Base-by-base conservation (phyloP, 2,888 invertebrate genomes). In the Odontothrips loti region DNA sequence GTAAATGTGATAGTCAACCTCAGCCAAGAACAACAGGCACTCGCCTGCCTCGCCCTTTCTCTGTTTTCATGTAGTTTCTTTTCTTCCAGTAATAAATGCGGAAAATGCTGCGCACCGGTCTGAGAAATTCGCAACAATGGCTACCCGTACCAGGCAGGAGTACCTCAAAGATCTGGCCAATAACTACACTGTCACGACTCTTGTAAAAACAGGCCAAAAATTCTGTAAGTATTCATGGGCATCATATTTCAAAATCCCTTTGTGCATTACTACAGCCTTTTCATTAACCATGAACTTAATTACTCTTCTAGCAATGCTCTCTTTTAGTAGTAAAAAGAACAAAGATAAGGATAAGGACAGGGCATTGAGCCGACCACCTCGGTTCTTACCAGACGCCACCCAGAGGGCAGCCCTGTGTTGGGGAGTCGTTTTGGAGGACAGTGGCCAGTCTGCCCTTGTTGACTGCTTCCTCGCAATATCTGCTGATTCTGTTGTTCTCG, bases 51-150 rank as follows among this genome's bases (percentile, higher is more conserved):
- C 34, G 6, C 34, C 34, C 34, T 17, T 58, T 78, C 8, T 58
- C 20, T 79, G 17, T 81, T 51, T 68, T 78, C 47, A 79, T 79
- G 0, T 47, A 78, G 0, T 81, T 17, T 75, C 47, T 78, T 48
- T 10, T 51, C 80, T 80, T 80, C 20, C 85, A 91, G 94, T 96
- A 75, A 96, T 98, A 84, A 98, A 98, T 88, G 98, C 96, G 43
- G 98, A 98, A 87, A 97, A 97, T 88, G 97, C 98, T 17, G 97
- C 97, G 17, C 97, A 98, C 87, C 92, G 95, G 85, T 97, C 97
- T 79, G 96, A 97, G 86, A 98, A 98, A 88, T 98, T 98, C 88
- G 95, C 95, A 81, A 96, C 96, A 80, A 98, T 98, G 97, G 97
- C 98, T 17, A 96, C 96, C 15, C 91, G 98, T 85, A 98, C 98